Conservation (phyloP, 35 echinoderm and acorn worm genomes). For the Strongylocentrotus purpuratus region DNA sequence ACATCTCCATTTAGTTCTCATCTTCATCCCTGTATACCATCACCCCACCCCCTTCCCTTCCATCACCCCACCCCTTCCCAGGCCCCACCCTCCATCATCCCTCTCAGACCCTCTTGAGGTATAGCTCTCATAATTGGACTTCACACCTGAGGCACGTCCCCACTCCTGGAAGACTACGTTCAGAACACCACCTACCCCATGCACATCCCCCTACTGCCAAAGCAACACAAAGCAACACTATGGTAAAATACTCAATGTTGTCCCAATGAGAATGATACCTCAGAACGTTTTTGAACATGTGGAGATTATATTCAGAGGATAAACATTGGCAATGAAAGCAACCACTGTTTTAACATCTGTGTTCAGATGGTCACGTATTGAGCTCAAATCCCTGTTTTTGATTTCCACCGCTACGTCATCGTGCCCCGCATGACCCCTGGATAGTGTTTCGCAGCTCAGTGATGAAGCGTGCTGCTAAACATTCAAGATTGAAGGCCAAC, state of each 20-base stretch:
- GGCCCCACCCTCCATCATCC: too few species aligned
- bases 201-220: too few species aligned
- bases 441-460: not conserved
- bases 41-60: too few species aligned
- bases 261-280: not conserved
- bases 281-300: not conserved
- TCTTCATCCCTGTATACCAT: not conserved
- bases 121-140: too few species aligned
- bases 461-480: not conserved
- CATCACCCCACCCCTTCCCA: too few species aligned
- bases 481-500: not conserved
- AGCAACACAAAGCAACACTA: too few species aligned
- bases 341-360: not conserved
- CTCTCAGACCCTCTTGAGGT: too few species aligned
- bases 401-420: not conserved
- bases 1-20: not conserved
- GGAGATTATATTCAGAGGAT: not conserved
- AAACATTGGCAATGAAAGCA: not conserved
- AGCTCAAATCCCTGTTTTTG: not conserved
- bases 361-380: not conserved
- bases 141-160: too few species aligned
- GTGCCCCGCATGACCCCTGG: not conserved
- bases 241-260: too few species aligned
- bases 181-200: too few species aligned
- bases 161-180: too few species aligned